phyloP scores from a whole-genome alignment of 2,113 vertebrate species.

The Galemys pyrenaicus region DNA sequence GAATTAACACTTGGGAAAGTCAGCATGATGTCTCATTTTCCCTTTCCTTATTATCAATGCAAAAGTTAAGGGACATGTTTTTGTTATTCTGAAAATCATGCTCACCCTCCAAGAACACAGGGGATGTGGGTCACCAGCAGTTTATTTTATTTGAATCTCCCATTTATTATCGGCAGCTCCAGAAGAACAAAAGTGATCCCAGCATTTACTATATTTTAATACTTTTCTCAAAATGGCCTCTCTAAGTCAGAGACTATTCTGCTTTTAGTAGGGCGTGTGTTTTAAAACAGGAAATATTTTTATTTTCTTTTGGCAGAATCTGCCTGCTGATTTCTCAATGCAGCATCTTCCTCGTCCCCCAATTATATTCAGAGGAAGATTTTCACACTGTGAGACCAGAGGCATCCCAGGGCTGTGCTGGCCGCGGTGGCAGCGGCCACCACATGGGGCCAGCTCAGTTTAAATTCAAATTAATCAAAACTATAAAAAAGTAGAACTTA shows the following conservation, averaged over 20 bases:
- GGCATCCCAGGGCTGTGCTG: background rate
- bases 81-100: slow-evolving; percentile 43
- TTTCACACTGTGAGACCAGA: background rate
- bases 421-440: fast-evolving
- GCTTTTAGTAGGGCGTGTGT: background rate
- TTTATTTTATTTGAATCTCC: background rate
- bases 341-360: background rate
- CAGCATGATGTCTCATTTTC: slow-evolving; percentile 73
- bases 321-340: background rate
- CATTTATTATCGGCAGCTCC: background rate
- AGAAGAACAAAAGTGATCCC: slow-evolving; percentile 38
- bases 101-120: background rate
- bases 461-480: slow-evolving; percentile 10
- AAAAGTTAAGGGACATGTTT: slow-evolving; percentile 49
- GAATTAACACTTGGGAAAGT: slow-evolving; percentile 76
- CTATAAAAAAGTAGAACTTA: background rate
- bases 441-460: background rate
- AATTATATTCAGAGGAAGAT: background rate
- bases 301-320: background rate
- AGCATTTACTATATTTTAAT: slow-evolving; percentile 42
- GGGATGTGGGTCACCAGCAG: background rate
- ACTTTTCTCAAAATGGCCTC: slow-evolving; percentile 57
- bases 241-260: slow-evolving; percentile 23
- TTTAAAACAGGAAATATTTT: background rate
- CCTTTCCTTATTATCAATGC: slow-evolving; percentile 60